A percentile compares a stretch with the other conserved stretches of the same genome.
Evolutionary conservation across 1,140 invertebrate genomes (phyloP).

Genomic region (Bombus picipes): DNA sequence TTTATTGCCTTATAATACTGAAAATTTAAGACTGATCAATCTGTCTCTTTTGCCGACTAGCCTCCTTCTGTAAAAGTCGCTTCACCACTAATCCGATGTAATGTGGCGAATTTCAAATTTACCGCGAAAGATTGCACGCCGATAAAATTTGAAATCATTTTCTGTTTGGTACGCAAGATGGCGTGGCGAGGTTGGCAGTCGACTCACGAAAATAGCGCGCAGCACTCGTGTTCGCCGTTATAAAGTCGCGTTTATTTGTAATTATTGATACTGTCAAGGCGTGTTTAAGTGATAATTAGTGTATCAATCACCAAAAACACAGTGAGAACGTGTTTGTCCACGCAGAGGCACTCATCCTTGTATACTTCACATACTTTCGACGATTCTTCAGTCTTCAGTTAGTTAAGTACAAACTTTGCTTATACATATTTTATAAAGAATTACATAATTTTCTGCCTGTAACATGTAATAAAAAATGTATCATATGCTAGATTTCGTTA

Average conservation of each 20-base stretch:
- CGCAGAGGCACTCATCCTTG: background rate
- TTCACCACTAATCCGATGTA: no score
- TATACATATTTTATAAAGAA: background rate
- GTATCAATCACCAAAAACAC: no score
- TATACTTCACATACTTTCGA: background rate
- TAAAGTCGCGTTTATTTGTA: background rate
- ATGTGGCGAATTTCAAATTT: background rate
- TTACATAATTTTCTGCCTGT: background rate
- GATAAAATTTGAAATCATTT: slow-evolving; percentile 14
- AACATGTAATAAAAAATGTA: background rate
- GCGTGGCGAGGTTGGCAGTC: background rate
- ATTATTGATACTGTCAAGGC: background rate
- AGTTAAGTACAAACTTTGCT: background rate
- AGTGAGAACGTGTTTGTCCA: no score
- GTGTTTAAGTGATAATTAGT: background rate
- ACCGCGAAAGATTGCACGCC: background rate
- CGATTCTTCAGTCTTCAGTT: background rate
- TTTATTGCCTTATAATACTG: no score
- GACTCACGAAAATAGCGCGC: background rate
- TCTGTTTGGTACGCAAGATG: background rate
- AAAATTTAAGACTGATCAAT: no score
- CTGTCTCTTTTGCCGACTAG: no score
- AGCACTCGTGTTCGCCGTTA: background rate
- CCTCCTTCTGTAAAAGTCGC: no score
- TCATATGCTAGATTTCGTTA: background rate